These are phyloP conservation scores for Camponotus pennsylvanicus DNA, from an alignment of 1,140 invertebrate genomes.

Conservation along the genomic window DNA sequence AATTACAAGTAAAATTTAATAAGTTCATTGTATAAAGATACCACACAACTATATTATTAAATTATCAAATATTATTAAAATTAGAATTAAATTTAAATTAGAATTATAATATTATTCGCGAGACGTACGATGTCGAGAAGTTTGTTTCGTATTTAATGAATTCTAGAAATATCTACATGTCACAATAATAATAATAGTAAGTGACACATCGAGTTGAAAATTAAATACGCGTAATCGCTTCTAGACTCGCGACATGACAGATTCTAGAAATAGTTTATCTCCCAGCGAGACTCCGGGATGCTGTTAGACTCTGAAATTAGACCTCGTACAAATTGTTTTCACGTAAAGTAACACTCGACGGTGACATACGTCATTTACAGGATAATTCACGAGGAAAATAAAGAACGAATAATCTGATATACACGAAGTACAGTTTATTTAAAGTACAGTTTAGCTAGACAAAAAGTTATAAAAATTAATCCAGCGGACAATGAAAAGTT, in stretches of 20 bases:
- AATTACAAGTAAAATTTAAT: neutral
- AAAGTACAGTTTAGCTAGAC: neutral
- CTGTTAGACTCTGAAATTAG: conserved; percentile 29
- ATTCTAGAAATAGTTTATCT: conserved; percentile 46
- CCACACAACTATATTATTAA: too few relatives aligned
- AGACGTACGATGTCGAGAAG: neutral
- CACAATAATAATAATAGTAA: neutral
- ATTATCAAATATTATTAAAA: neutral
- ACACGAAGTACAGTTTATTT: neutral
- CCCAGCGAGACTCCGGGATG: conserved; percentile 25
- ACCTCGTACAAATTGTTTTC: conserved; percentile 22
- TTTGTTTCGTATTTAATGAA: conserved; percentile 11
- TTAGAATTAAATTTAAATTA: neutral
- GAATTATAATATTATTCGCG: neutral
- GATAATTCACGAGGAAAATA: neutral
- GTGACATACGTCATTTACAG: neutral
- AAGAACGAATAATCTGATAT: neutral
- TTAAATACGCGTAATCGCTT: conserved; percentile 20
- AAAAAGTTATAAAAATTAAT: neutral
- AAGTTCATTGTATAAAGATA: too few relatives aligned
- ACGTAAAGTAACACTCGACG: neutral
- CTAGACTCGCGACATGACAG: neutral
- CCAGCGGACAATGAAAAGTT: neutral
- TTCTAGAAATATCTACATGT: neutral
- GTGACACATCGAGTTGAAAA: conserved; percentile 33